Percentiles rank a stretch among this genome's conserved stretches.
Conservation (phyloP, 2,888 invertebrate genomes). For the Euspilapteryx auroguttella region DNA sequence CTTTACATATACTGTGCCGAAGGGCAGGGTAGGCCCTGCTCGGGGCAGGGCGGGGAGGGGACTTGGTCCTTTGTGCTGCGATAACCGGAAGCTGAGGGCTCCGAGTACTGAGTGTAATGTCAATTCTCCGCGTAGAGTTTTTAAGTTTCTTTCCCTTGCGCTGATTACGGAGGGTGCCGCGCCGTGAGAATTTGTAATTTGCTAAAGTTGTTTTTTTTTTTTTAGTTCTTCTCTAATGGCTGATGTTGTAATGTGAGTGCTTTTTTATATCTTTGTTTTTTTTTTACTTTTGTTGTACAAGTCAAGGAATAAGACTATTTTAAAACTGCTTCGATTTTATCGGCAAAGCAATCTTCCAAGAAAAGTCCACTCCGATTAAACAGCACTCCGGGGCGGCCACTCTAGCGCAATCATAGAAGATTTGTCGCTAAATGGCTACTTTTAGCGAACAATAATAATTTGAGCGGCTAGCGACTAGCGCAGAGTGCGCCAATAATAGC, state of each 20-base stretch:
- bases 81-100: conserved; percentile 59
- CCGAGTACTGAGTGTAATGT: conserved; percentile 54
- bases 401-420: conserved; percentile 19
- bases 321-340: too few relatives aligned
- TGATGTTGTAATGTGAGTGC: too few relatives aligned
- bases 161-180: conserved; percentile 32
- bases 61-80: conserved; percentile 48
- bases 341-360: too few relatives aligned
- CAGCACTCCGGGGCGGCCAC: neutral
- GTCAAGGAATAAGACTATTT: too few relatives aligned
- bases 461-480: conserved; percentile 26
- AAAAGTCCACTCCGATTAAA: too few relatives aligned
- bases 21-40: conserved; percentile 10
- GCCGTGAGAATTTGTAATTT: conserved; percentile 14
- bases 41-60: conserved; percentile 20
- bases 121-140: conserved; percentile 23
- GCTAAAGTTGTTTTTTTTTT: neutral
- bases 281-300: too few relatives aligned
- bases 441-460: conserved; percentile 58
- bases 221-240: too few relatives aligned
- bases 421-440: conserved; percentile 38
- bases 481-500: conserved; percentile 52
- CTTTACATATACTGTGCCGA: too few relatives aligned
- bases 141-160: conserved; percentile 40
- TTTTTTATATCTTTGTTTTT: too few relatives aligned